Conservation (phyloP, 2,113 vertebrate genomes). For the Chrysemys picta region DNA sequence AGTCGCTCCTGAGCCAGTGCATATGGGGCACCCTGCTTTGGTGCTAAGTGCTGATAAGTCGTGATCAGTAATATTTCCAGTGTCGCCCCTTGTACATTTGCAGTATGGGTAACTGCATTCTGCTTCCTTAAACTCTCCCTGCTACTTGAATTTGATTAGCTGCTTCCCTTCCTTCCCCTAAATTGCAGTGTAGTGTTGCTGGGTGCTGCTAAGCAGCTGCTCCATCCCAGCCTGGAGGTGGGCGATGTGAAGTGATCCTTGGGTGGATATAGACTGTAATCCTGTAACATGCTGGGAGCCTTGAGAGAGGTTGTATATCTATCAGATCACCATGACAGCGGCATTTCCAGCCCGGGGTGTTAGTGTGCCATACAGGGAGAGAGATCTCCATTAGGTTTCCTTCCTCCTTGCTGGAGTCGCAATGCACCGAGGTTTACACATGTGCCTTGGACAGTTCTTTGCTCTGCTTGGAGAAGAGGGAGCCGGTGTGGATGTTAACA, state of each 20-base stretch:
- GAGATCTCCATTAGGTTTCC: not conserved
- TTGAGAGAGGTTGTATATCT: not conserved
- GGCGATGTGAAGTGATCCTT: not conserved
- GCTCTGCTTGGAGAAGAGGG: not conserved
- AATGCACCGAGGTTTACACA: not conserved
- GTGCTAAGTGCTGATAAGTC: not conserved
- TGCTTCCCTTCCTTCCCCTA: not conserved
- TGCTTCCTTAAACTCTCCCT: not conserved
- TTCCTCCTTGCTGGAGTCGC: not conserved
- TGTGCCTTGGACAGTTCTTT: not conserved
- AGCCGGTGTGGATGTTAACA: not conserved
- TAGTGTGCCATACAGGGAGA: not conserved
- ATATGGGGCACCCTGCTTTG: not conserved
- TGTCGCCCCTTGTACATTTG: not conserved
- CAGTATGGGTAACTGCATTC: not conserved
- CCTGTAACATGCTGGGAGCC: not conserved
- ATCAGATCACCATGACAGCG: not conserved
- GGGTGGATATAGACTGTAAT: not conserved
- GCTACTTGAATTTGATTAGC: not conserved
- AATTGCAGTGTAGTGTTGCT: not conserved
- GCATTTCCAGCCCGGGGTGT: not conserved
- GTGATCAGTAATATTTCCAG: no score
- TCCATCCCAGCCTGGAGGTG: not conserved
- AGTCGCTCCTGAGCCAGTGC: not conserved
- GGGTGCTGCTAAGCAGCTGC: not conserved